A percentile compares a stretch with the other conserved stretches of the same genome.
These are phyloP conservation scores for Nasonovia ribisnigri DNA, from an alignment of 2,888 invertebrate species.

Conservation along the genomic window DNA sequence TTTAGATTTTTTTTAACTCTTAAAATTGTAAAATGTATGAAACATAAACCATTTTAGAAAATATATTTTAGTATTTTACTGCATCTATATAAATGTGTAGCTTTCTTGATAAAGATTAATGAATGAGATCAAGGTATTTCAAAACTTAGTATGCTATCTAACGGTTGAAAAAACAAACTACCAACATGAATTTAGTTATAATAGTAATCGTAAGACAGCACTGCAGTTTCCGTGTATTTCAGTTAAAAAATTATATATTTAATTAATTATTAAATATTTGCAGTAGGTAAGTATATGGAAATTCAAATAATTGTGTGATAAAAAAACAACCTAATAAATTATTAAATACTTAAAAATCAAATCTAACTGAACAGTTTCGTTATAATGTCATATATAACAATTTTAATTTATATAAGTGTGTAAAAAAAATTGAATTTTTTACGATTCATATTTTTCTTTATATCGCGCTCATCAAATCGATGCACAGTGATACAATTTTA, in stretches of 20 bases:
- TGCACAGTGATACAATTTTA: neutral
- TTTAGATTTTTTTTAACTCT: neutral
- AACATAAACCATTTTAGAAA: neutral
- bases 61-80: neutral
- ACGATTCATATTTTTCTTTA: neutral
- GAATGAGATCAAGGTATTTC: neutral
- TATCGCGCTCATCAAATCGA: neutral
- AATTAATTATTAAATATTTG: neutral
- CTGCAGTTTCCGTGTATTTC: neutral
- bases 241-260: neutral
- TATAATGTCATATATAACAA: neutral
- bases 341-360: neutral
- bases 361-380: neutral
- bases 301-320: neutral
- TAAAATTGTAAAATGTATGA: neutral
- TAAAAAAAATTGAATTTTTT: neutral
- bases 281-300: neutral
- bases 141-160: neutral
- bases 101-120: neutral
- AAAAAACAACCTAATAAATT: neutral
- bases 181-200: neutral
- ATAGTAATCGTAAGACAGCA: slow-evolving; percentile 3
- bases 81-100: neutral
- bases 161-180: neutral
- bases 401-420: neutral